Base-by-base conservation (phyloP, 1,140 invertebrate genomes). In the Glossosoma conforme region DNA sequence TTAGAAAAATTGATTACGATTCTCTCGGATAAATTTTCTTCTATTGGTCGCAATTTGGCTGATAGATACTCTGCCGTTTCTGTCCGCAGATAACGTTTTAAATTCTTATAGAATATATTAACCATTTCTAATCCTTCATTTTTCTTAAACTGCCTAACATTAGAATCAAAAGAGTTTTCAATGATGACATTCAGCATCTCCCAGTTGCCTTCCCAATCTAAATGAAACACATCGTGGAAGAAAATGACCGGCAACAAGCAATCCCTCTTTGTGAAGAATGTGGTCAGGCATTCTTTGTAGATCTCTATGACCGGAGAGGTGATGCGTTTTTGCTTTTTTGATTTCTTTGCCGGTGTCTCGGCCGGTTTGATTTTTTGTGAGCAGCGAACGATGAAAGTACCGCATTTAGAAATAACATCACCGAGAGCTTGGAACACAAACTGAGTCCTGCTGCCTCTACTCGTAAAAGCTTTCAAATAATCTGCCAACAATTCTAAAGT, bases 371-470 rank as follows among this genome's bases (percentile, higher is more conserved):
- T 58, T 54, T 72, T 72, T 61, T 79, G 72, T 1, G 76, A 73
- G 61, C 82, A 83, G 57, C 77, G 72, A 13, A 85, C 73, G 15
- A 86, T 69, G 54, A 86, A 85, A 8, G 77, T 77, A 24, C 80
- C 79, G 62, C 82, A 83, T 48, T 80, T 75, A 1, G 81, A 75
- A 6, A 86, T 72, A 45, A 84, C 76, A 54, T 82, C 78, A 5
- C 78, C 78, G 66, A 87, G 77, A 60, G 84, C 81, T 67, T 84
- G 78, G 60, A 77, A 81, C 55, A 86, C 64, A 19, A 80, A 75
- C 33, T 80, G 74, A 2, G 79, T 82, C 53, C 78, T 69, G 37
- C 71, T 72, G 3, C 82, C 82, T 67, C 84, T 84, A 41, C 80
- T 78, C 45, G 84, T 76, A 15, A 81, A 65, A 28, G 73, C 65